These are phyloP conservation scores for Aphis craccivora DNA, from an alignment of 1,140 invertebrate genomes.

Conservation along the genomic window DNA sequence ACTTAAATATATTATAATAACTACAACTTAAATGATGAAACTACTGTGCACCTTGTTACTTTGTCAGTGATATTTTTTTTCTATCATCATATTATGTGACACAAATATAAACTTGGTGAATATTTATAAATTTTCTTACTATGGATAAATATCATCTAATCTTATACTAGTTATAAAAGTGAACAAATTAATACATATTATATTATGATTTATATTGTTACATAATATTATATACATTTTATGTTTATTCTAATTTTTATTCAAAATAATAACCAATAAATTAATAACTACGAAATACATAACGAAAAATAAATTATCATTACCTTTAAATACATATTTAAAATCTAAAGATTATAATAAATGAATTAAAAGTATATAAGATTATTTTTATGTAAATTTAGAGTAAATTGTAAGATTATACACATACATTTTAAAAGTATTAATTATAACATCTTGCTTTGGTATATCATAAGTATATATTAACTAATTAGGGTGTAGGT, in stretches of 20 bases:
- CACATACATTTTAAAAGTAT: slow-evolving; percentile 53
- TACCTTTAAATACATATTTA: slow-evolving; percentile 48
- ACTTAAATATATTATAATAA: slow-evolving; percentile 51
- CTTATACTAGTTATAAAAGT: neutral
- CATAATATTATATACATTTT: slow-evolving; percentile 29
- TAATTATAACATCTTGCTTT: slow-evolving; percentile 57
- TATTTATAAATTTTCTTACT: slow-evolving; percentile 25
- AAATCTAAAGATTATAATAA: slow-evolving; percentile 50
- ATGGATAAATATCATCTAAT: neutral
- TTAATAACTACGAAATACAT: neutral
- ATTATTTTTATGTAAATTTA: slow-evolving; percentile 58
- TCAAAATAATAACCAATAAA: slow-evolving; percentile 43
- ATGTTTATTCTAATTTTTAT: slow-evolving; percentile 35
- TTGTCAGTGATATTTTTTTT: slow-evolving; percentile 31
- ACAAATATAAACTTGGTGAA: neutral
- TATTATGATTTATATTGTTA: slow-evolving; percentile 44
- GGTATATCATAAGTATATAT: slow-evolving; percentile 51
- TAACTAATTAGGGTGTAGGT: slow-evolving; percentile 57
- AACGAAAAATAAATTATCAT: slow-evolving; percentile 54
- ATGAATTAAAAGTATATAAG: slow-evolving; percentile 57
- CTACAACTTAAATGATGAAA: slow-evolving; percentile 7
- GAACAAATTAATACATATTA: slow-evolving; percentile 21
- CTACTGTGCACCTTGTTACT: slow-evolving; percentile 30
- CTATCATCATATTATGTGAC: neutral
- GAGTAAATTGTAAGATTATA: slow-evolving; percentile 53